Conservation (phyloP, 2,113 vertebrate species). For the Amphiprion percula region DNA sequence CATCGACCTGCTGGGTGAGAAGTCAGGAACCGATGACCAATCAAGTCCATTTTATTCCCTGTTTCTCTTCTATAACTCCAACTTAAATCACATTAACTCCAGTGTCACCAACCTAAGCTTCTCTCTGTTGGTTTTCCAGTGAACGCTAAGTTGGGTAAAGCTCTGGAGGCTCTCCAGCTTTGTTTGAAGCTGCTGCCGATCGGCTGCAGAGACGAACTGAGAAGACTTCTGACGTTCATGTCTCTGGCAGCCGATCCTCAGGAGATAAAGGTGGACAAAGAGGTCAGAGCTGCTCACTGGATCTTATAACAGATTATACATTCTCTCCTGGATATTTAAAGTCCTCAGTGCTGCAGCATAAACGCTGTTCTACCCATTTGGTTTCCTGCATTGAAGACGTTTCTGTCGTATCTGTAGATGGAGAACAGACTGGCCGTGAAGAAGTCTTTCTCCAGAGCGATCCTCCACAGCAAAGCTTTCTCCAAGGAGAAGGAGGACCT, state of each 20-base stretch:
- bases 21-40: too few species aligned
- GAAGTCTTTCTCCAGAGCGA: slow-evolving; percentile 89
- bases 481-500: slow-evolving; percentile 93
- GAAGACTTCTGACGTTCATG: slow-evolving; percentile 92
- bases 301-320: background rate
- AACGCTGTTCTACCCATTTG: too few species aligned
- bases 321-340: background rate
- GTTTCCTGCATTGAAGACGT: too few species aligned
- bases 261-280: slow-evolving; percentile 89
- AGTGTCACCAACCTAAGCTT: background rate
- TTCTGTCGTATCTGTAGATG: slow-evolving; percentile 77
- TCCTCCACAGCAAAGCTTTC: slow-evolving; percentile 89
- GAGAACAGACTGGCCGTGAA: slow-evolving; percentile 93
- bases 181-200: slow-evolving; percentile 92
- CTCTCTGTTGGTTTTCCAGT: slow-evolving; percentile 74
- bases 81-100: background rate
- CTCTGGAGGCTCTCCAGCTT: slow-evolving; percentile 93
- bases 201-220: slow-evolving; percentile 90
- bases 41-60: too few species aligned
- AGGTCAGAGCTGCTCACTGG: slow-evolving; percentile 78
- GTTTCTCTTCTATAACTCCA: too few species aligned
- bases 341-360: background rate
- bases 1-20: slow-evolving; percentile 91
- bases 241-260: slow-evolving; percentile 88
- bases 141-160: slow-evolving; percentile 88